A percentile compares a stretch with the other conserved stretches of the same genome.
These are phyloP conservation scores for Delichon dasypus DNA, from an alignment of 2,797 vertebrate genomes.

Conservation along the genomic window DNA sequence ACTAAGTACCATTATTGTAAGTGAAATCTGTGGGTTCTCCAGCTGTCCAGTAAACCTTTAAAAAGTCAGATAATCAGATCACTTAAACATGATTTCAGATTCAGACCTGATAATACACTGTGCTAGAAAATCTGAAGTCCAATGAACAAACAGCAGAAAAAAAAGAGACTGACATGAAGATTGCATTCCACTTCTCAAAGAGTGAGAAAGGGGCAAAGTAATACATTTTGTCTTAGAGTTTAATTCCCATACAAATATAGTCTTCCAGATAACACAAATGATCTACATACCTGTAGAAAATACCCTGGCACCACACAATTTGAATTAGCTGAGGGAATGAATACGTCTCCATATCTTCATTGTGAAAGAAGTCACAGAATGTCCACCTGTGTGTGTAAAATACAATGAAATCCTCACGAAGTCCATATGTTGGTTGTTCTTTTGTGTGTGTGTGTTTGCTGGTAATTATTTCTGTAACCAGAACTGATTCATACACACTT, in stretches of 20 bases:
- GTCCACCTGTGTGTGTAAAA: constrained; percentile 80
- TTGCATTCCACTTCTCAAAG: not conserved
- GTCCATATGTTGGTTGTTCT: not conserved
- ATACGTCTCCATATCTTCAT: constrained; percentile 53
- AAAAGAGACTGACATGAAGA: not conserved
- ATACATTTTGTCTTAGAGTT: not conserved
- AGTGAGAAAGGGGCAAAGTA: not conserved
- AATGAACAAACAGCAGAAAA: not conserved
- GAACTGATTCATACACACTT: not conserved
- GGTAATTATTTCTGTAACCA: not conserved
- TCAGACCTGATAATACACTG: not conserved
- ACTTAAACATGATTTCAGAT: not conserved
- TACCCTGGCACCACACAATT: constrained; percentile 82
- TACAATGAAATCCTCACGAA: not conserved
- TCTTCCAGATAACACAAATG: not conserved
- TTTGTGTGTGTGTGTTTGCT: not conserved
- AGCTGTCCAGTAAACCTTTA: not conserved
- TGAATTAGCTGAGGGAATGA: constrained; percentile 79
- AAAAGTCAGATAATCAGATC: not conserved
- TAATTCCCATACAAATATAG: not conserved
- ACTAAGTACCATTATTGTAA: not conserved
- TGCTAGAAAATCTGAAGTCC: not conserved
- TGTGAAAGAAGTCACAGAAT: constrained; percentile 69
- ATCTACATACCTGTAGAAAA: constrained; percentile 83
- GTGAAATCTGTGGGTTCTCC: not conserved